Evolutionary conservation across 2,113 vertebrate genomes (phyloP), one percentile per base, ranked within the genome.

Genomic region (Plecturocebus donacophilus): DNA sequence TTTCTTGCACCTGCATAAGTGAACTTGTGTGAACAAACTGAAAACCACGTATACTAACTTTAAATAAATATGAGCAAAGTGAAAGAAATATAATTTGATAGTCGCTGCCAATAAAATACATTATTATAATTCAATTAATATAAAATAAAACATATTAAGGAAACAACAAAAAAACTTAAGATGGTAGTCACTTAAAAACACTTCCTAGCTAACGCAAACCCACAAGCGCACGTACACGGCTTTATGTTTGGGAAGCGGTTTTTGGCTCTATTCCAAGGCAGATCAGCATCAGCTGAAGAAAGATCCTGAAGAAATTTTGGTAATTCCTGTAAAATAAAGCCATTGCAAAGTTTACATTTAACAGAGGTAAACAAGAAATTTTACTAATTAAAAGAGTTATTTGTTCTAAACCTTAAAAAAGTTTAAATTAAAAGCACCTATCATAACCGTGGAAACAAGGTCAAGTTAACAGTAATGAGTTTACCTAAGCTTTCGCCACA

Each of bases 241-340:
- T 99, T 99, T 98, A 99, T 99, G 98, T 99, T 99, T 88, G 99
- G 99, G 97, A 99, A 99, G 79, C 99, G 99, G 97, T 99, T 99
- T 98, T 99, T 99, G 92, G 99, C 99, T 97, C 99, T 99, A 98
- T 99, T 99, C 99, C 99, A 99, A 73, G 99, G 99, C 64, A 99
- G 99, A 97, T 99, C 99, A 14, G 99, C 99, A 45, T 99, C 99
- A 11, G 99, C 99, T 92, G 99, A 99, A 80, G 99, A 99, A 96
- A 99, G 99, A 98, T 99, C 99, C 97, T 99, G 99, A 98, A 99
- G 99, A 97, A 99, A 99, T 98, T 99, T 99, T 81, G 99, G 99
- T 87, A 99, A 99, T 94, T 99, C 99, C 99, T 99, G 97, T 38
- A 93, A 97, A 96, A 97, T 58, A 96, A 56, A 56, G 61, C 92